Base-by-base conservation (phyloP, 2,797 vertebrate genomes). In the Columba guinea region DNA sequence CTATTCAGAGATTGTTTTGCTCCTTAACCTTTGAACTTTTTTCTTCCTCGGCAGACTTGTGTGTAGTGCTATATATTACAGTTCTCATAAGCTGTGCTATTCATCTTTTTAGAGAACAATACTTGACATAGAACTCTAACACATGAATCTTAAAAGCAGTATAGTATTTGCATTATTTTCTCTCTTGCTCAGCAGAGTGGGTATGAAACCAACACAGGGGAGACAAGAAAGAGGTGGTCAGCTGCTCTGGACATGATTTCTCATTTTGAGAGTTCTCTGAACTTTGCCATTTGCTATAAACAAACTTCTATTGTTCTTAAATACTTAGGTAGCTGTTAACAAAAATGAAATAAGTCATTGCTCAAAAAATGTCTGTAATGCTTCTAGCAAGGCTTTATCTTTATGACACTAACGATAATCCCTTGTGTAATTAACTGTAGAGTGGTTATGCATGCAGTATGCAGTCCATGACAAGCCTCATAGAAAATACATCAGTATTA, bases 401-500 rank as follows among this genome's bases (percentile, higher is more conserved):
- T 98, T 97, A 97, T 98, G 98, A 98, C 98, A 98, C 97, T 98
- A 98, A 98, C 92, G 95, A 97, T 98, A 98, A 98, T 98, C 98
- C 98, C 98, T 96, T 98, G 98, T 98, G 98, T 98, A 98, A 98
- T 98, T 98, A 98, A 98, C 98, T 98, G 97, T 97, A 75, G 97
- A 98, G 97, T 97, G 97, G 98, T 98, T 98, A 98, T 98, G 98
- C 97, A 97, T 98, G 97, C 98, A 95, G 97, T 97, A 96, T 97
- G 97, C 96, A 97, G 98, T 96, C 98, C 97, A 98, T 98, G 98
- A 98, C 98, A 98, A 98, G 98, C 97, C 98, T 98, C 98, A 98
- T 98, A 98, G 98, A 98, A 98, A 98, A 98, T 98, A 98, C 98
- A 98, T 98, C 98, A 98, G 98, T 98, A 98, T 98, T 98, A 98